Evolutionary conservation across 2,113 vertebrate species (phyloP), one percentile per base, ranked within the genome.

Genomic region (Rhinogobius similis): DNA sequence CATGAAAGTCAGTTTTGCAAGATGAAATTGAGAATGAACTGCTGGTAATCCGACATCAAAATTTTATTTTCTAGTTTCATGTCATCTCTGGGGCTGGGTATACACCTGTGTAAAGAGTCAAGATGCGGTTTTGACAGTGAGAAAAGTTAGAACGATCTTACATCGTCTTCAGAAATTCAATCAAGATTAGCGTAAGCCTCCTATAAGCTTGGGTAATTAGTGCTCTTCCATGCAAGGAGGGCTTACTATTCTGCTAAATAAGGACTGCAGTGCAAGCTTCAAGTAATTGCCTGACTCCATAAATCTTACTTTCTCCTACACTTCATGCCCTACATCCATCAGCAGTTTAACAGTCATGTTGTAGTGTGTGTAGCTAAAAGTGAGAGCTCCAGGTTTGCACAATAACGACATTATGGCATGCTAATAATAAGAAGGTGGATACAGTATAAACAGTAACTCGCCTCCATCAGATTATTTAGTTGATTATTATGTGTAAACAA

Each of bases 151-250:
- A 7, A 11, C 63, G 73, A 85, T 88, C 77, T 87, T 77, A 79
- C 82, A 78, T 81, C 75, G 67, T 74, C 79, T 65, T 86, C 63
- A 71, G 65, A 82, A 85, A 78, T 88, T 85, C 82, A 85, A 88
- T 90, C 84, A 85, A 90, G 86, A 90, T 88, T 83, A 90, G 75
- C 81, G 69, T 84, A 80, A 84, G 81, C 87, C 75, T 67, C 68
- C 63, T 65, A 39, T 86, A 86, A 86, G 82, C 82, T 86, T 79
- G 75, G 76, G 77, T 86, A 86, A 88, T 86, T 86, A 88, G 86
- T 82, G 86, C 74, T 82, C 85, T 73, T 81, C 72, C 73, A 82
- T 75, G 81, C 82, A 84, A 77, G 61, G 55, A 67, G 8, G 69
- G 74, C 69, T 75, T 81, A 81, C 63, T 52, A 76, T 83, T 75